Base-by-base conservation (phyloP, 2,888 invertebrate species). In the Euplagia quadripunctaria region DNA sequence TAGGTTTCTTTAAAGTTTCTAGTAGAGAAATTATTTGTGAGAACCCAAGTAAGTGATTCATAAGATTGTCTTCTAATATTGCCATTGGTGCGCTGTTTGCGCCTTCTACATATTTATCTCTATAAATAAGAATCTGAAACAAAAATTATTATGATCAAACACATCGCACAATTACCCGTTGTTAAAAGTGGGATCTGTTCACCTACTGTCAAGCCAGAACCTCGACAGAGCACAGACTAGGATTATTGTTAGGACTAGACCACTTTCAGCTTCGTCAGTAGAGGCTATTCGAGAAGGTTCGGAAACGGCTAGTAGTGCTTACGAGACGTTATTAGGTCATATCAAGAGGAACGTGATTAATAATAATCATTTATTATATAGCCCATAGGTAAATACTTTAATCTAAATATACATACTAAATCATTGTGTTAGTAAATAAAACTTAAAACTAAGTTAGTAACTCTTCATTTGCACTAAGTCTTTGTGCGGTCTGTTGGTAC, bases 11-110 rank as follows among this genome's bases (percentile, higher is more conserved):
- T 9, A 96, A 89, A 2, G 91, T 87, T 51, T 92, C 92, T n/a
- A 98, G 88, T 0, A 97, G 87, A 20, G 96, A 90, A 75, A 98
- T 97, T 16, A 98, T 92, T 85, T 96, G 96, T 1, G 97, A 96
- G 86, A 98, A 98, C 9, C 98, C 98, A 69, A 96, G 86, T 70
- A 97, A 90, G 75, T 95, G 89, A 52, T 91, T 90, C 73, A 97
- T 85, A 12, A 97, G 85, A 70, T 94, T 92, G 6, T 96, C 90
- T 86, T 97, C 94, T 74, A 97, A 85, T 82, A 87, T 87, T 64
- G 91, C 89, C 78, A 92, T 89, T 12, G 94, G 89, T 8, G 91
- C 85, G 74, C 85, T 90, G 70, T 80, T 89, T 0, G 96, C 94
- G 1, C 94, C 94, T 78, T 93, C 92, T n/a, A 95, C 88, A 73